Evolutionary conservation across 2,888 invertebrate species (phyloP), one percentile per base, ranked within the genome.

Genomic region (Gisinianus flammeolus): DNA sequence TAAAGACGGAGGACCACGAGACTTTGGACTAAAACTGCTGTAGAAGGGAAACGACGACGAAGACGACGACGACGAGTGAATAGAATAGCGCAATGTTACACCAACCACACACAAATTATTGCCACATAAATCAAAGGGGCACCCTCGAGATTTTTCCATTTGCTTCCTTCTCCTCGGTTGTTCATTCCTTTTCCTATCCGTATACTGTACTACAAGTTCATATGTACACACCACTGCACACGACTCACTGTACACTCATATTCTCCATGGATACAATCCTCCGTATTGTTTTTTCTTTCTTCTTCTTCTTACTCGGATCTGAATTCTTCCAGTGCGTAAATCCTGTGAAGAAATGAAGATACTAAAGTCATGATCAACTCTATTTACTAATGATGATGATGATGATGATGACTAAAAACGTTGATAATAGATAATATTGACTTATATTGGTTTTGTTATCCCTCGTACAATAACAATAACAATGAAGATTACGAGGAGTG

Each of bases 111-210:
- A 81, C 81, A 81, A 83, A 81, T 83, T 81, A 83, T 81, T 81
- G 81, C 80, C 80, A 81, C 81, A 83, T 81, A 81, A 83, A 81
- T 83, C 81, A 81, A 81, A 75, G 75, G 77, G 79, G 79, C 81
- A 78, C 79, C 77, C 80, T 77, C 79, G 67, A 78, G 66, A 77
- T 52, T 71, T 56, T 79, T 74, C 76, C 79, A 70, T 78, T 26
- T 74, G 74, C 76, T 77, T 35, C 31, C 71, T 35, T 56, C 62
- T 67, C 74, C 66, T 74, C 64, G 30, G 26, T 66, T 70, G 58
- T 75, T 71, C 69, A 75, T 76, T 67, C 79, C 54, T 62, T 79
- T 70, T 35, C 35, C 12, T 8, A 8, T 35, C 12, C 35, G 5
- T 35, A 12, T 35, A 8, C 35, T 35, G 6, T n/a, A n/a, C n/a